phyloP scores from a whole-genome alignment of 2,888 invertebrate species.

The Tineola bisselliella region DNA sequence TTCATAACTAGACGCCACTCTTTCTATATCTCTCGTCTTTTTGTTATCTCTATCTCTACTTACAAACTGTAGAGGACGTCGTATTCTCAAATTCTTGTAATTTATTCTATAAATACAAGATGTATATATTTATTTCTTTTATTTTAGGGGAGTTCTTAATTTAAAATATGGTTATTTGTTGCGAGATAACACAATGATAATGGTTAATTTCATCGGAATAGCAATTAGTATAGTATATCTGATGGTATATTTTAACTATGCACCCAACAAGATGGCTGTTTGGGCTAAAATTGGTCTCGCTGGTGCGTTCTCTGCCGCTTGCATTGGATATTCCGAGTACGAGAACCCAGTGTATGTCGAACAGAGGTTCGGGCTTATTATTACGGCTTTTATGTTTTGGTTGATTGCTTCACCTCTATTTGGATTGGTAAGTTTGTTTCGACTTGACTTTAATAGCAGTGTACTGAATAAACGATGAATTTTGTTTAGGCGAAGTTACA shows the following conservation, averaged over 20 bases:
- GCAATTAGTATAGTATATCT: slow-evolving; percentile 75
- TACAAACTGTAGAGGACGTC: no score
- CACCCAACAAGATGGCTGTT: slow-evolving; percentile 58
- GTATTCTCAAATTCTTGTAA: no score
- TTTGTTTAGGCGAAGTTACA: no score
- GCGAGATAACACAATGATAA: slow-evolving; percentile 78
- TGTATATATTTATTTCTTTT: no score
- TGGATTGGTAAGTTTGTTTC: slow-evolving; percentile 66
- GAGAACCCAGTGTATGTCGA: slow-evolving; percentile 74
- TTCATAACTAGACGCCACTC: no score
- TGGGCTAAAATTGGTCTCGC: slow-evolving; percentile 68
- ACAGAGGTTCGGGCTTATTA: slow-evolving; percentile 75
- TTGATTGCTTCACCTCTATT: slow-evolving; percentile 77
- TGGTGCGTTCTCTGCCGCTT: slow-evolving; percentile 62
- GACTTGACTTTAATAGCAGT: no score
- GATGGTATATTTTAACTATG: slow-evolving; percentile 72
- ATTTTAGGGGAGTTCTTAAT: slow-evolving; percentile 76
- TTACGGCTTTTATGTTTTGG: slow-evolving; percentile 73
- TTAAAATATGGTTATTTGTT: slow-evolving; percentile 80
- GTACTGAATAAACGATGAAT: no score
- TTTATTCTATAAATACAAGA: no score
- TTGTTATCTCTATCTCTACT: no score
- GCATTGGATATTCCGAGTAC: slow-evolving; percentile 72
- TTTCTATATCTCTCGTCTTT: no score
- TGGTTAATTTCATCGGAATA: slow-evolving; percentile 80